These are phyloP conservation scores for Chaenocephalus aceratus DNA, from an alignment of 2,113 vertebrate species.

Conservation along the genomic window DNA sequence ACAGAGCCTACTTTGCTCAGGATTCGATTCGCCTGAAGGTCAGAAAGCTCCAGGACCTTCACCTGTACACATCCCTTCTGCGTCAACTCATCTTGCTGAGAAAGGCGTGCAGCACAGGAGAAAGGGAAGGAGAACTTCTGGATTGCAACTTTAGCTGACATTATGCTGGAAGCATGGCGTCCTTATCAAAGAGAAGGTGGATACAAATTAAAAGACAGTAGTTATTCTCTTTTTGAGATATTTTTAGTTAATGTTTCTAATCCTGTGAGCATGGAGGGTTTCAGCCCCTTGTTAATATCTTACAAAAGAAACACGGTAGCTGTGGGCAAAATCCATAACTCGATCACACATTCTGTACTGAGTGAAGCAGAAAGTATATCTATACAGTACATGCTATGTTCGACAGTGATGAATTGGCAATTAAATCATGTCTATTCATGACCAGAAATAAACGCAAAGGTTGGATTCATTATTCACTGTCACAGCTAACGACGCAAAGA, in stretches of 20 bases:
- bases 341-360: background rate
- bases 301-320: slow-evolving; percentile 15
- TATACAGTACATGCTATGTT: slow-evolving; percentile 21
- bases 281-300: background rate
- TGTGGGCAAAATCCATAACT: slow-evolving; percentile 1
- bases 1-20: background rate
- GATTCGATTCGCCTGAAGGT: slow-evolving; percentile 36
- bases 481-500: slow-evolving; percentile 30
- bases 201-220: slow-evolving; percentile 13
- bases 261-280: background rate
- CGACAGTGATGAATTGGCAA: slow-evolving; percentile 76
- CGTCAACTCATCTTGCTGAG: slow-evolving; percentile 45
- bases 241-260: slow-evolving; percentile 17
- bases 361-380: slow-evolving; percentile 19
- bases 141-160: slow-evolving; percentile 73
- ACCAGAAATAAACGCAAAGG: slow-evolving; percentile 70
- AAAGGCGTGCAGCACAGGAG: slow-evolving; percentile 43
- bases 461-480: slow-evolving; percentile 72
- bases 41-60: slow-evolving; percentile 35
- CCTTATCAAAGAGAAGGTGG: slow-evolving; percentile 47
- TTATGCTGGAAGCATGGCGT: slow-evolving; percentile 67
- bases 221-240: slow-evolving; percentile 15
- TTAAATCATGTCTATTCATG: slow-evolving; percentile 72
- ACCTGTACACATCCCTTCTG: slow-evolving; percentile 55
- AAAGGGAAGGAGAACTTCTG: slow-evolving; percentile 80